Conservation (phyloP, 2,797 vertebrate species). For the Aulostomus chinensis region DNA sequence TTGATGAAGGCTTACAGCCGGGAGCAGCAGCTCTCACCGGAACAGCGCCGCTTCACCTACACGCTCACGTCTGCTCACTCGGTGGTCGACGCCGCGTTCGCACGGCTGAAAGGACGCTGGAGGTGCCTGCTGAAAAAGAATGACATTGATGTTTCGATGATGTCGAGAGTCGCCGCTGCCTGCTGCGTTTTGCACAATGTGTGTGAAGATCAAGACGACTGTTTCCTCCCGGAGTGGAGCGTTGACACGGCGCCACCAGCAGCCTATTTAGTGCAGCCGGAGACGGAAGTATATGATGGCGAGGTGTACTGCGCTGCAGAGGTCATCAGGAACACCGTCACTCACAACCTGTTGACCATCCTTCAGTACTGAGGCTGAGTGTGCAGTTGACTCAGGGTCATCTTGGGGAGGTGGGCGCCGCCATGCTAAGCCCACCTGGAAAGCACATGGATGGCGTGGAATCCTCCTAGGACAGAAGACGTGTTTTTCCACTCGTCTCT, state of each 20-base stretch:
- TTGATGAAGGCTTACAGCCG: slow-evolving; percentile 46
- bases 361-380: slow-evolving; percentile 41
- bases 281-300: background rate
- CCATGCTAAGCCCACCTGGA: too few species aligned
- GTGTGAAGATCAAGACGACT: slow-evolving; percentile 14
- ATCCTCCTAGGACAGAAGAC: too few species aligned
- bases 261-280: slow-evolving; percentile 3
- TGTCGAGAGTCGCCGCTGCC: slow-evolving; percentile 20
- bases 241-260: accelerated
- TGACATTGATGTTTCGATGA: slow-evolving; percentile 32
- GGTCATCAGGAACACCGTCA: slow-evolving; percentile 39
- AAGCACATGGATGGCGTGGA: too few species aligned
- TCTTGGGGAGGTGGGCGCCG: too few species aligned
- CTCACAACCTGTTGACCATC: slow-evolving; percentile 26
- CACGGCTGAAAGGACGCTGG: slow-evolving; percentile 44
- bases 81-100: slow-evolving; percentile 22
- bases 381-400: too few species aligned
- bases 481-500: too few species aligned
- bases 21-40: slow-evolving; percentile 12
- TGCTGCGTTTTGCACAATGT: slow-evolving; percentile 52
- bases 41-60: slow-evolving; percentile 45
- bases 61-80: slow-evolving; percentile 16
- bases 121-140: slow-evolving; percentile 48
- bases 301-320: slow-evolving; percentile 28
- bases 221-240: slow-evolving; percentile 43